phyloP scores from a whole-genome alignment of 1,140 invertebrate genomes.

The Drosophila arizonae region DNA sequence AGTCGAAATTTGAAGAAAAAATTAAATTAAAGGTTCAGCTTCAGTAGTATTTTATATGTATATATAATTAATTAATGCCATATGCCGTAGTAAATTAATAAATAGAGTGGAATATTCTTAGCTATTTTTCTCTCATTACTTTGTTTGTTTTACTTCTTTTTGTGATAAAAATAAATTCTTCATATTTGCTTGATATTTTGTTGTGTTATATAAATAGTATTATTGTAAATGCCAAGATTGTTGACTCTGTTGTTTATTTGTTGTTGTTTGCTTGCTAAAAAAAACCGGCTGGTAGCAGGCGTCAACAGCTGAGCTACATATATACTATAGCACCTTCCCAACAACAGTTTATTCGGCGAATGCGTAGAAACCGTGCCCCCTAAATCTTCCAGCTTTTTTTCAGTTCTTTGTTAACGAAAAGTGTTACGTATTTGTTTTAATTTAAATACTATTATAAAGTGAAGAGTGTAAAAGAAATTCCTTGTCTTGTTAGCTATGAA shows the following conservation, averaged over 20 bases:
- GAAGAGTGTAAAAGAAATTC: neutral
- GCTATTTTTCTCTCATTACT: too few relatives aligned
- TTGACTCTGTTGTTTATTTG: neutral
- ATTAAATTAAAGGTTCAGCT: too few relatives aligned
- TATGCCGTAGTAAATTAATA: too few relatives aligned
- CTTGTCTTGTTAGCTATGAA: too few relatives aligned
- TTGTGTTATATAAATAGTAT: conserved; percentile 16
- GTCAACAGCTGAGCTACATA: conserved; percentile 1
- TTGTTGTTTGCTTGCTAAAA: neutral
- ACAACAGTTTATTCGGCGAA: too few relatives aligned
- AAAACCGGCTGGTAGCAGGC: neutral
- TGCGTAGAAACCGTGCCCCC: neutral
- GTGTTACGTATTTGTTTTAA: neutral
- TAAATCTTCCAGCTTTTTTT: neutral
- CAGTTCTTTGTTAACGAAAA: too few relatives aligned
- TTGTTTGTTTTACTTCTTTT: neutral
- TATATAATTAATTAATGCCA: too few relatives aligned
- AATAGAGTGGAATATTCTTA: neutral
- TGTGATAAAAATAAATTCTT: neutral
- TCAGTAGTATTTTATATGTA: too few relatives aligned
- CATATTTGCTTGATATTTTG: neutral
- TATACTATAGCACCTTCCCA: neutral
- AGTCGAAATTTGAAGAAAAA: too few relatives aligned
- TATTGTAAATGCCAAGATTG: neutral
- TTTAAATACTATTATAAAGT: neutral